phyloP scores from a whole-genome alignment of 2,888 invertebrate genomes.

The Ophion costatus region DNA sequence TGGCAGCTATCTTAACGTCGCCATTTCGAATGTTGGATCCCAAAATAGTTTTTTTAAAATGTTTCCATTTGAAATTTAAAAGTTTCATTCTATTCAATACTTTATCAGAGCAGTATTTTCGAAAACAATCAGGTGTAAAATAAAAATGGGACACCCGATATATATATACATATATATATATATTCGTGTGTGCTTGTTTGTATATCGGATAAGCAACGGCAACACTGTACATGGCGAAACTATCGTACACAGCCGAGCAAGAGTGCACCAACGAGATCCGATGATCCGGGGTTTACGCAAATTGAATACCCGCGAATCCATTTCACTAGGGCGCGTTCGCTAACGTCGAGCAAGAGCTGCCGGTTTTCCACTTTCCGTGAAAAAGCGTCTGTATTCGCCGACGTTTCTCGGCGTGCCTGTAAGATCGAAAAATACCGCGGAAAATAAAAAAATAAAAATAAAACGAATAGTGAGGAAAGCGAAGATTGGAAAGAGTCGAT shows the following conservation, averaged over 20 bases:
- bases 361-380: not conserved
- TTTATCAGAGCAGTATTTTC: too few species aligned
- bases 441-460: slow-evolving; percentile 12
- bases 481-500: slow-evolving; percentile 18
- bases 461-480: slow-evolving; percentile 13
- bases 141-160: too few species aligned
- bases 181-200: slow-evolving; percentile 9
- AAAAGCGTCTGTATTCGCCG: slow-evolving; percentile 17
- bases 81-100: too few species aligned
- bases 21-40: too few species aligned
- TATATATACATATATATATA: too few species aligned
- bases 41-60: too few species aligned
- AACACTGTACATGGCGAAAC: not conserved
- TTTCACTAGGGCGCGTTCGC: slow-evolving; percentile 48
- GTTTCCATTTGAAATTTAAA: too few species aligned
- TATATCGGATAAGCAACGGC: slow-evolving; percentile 5
- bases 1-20: too few species aligned
- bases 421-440: slow-evolving; percentile 28
- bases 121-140: too few species aligned
- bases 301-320: slow-evolving; percentile 67
- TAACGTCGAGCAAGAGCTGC: slow-evolving; percentile 20
- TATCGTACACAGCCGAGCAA: slow-evolving; percentile 5
- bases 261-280: slow-evolving; percentile 47
- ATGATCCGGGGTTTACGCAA: slow-evolving; percentile 68
- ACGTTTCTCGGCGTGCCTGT: slow-evolving; percentile 13